Evolutionary conservation across 2,113 vertebrate genomes (phyloP).

Genomic region (Rhegmatorhina hoffmannsi): DNA sequence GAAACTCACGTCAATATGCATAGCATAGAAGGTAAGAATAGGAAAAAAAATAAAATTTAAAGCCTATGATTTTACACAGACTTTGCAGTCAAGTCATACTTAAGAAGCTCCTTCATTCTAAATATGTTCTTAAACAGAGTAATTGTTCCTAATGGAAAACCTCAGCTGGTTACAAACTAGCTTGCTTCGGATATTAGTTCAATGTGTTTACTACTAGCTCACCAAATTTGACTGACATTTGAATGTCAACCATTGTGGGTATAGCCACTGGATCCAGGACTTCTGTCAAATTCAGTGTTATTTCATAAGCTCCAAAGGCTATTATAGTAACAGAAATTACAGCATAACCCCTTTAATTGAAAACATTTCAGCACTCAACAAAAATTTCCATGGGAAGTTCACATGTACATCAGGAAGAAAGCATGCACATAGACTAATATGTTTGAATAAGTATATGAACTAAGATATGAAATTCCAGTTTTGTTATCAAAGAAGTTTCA

Average conservation of each 20-base stretch:
- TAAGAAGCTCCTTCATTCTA: neutral
- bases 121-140: neutral
- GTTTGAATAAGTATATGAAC: neutral
- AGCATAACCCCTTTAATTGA: neutral
- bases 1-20: neutral
- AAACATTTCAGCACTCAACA: neutral
- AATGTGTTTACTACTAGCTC: neutral
- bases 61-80: neutral
- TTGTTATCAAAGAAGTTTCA: neutral
- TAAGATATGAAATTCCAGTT: neutral
- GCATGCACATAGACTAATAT: neutral
- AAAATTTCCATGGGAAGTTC: neutral
- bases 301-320: neutral
- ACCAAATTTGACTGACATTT: neutral
- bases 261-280: neutral
- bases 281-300: neutral
- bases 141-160: neutral
- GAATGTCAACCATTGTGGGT: neutral
- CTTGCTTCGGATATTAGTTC: neutral
- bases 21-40: neutral
- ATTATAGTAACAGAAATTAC: neutral
- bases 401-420: accelerated
- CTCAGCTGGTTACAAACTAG: neutral
- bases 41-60: neutral
- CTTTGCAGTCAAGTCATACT: neutral